Base-by-base conservation (phyloP, 2,113 vertebrate genomes). In the Lophius piscatorius region DNA sequence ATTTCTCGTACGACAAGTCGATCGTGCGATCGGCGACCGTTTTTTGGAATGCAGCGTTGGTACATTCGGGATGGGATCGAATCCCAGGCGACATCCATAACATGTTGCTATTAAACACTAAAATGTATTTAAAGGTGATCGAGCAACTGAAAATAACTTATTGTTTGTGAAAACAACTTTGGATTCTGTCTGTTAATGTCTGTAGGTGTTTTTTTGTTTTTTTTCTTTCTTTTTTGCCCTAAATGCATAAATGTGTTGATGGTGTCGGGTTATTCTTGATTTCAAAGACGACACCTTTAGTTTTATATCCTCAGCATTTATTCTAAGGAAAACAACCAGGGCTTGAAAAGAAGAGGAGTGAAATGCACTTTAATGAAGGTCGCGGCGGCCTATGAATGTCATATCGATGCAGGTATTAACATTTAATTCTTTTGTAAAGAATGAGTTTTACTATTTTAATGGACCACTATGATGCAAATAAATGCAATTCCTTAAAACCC, bases 321-420 rank as follows among this genome's bases (percentile, higher is more conserved):
- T 68, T 39, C 52, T 58, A 1, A 0, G 13, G 11, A 11, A 33
- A 0, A 10, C 35, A 23, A 17, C 0, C 34, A 33, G 34, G 57
- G 65, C 36, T 67, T 65, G 40, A 16, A 45, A 39, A 45, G 21
- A 42, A 3, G 12, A 59, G 22, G 34, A 40, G 24, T 7, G 2
- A 55, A 42, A 71, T 81, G 90, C 90, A 91, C 90, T 91, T 91
- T 91, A 87, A 88, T 85, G 5, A 4, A 60, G 10, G 49, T 39
- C 80, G 55, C 52, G 63, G 61, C 20, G 26, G 63, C 48, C 29
- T 86, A 40, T 63, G 47, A 69, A 62, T 74, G 70, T 74, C 9
- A 14, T 22, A 17, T 59, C 42, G 51, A 55, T 62, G 13, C 63
- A 55, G 52, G 40, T 67, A 42, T 57, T 18, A 12, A 29, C 4